Percentiles rank a stretch among this genome's conserved stretches.
phyloP scores from a whole-genome alignment of 2,797 vertebrate genomes.

The Urosaurus nigricauda region DNA sequence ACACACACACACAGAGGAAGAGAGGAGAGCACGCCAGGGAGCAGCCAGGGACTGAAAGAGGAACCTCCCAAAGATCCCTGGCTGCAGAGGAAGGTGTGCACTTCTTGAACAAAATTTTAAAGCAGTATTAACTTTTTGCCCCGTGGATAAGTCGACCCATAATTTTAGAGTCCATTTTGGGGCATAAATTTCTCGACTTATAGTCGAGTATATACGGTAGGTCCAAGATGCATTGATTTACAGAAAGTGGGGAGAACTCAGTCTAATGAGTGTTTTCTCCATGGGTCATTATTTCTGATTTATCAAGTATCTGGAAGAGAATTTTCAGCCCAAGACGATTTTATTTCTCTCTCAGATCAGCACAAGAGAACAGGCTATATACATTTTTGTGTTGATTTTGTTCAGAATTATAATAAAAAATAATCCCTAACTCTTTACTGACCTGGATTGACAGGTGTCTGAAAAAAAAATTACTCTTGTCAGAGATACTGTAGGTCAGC shows the following conservation, averaged over 20 bases:
- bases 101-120: no score
- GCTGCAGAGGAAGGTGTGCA: no score
- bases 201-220: no score
- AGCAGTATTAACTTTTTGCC: no score
- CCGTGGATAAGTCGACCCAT: no score
- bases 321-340: slow-evolving; percentile 41
- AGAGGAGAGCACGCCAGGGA: no score
- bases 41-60: no score
- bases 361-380: background rate
- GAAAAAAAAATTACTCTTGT: slow-evolving; percentile 29
- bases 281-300: slow-evolving; percentile 45
- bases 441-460: background rate
- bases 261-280: slow-evolving; percentile 17
- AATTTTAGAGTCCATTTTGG: no score
- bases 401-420: slow-evolving; percentile 21
- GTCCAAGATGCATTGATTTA: background rate
- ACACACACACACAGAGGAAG: no score
- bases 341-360: slow-evolving; percentile 13
- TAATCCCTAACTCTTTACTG: background rate
- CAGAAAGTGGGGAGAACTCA: background rate
- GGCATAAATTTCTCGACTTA: no score
- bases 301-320: slow-evolving; percentile 47
- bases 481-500: slow-evolving; percentile 9
- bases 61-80: no score
- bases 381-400: background rate